Base-by-base conservation (phyloP, 2,888 invertebrate species). In the Chromoteleia sp. region DNA sequence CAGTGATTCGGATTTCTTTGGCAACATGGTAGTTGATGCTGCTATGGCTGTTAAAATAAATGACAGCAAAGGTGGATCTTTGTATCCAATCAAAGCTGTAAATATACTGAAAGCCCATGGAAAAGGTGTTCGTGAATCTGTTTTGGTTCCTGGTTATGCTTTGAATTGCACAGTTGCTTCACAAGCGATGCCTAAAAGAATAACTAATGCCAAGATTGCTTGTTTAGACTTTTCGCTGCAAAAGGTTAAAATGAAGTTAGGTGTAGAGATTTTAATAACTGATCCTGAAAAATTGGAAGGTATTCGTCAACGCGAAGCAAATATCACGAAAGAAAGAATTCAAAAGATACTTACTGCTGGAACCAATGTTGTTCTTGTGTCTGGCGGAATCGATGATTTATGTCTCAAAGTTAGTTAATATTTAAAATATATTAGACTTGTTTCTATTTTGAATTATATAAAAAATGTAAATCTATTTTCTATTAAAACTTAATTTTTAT, bases 221-320 rank as follows among this genome's bases (percentile, higher is more conserved):
- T 99, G 99, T 90, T 93, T 99, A 45, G 99, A 99, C 92, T 99
- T 99, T 92, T 98, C 98, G 12, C 93, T 99, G 74, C 98, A 98
- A 92, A 99, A 99, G 92, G 96, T 98, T n/a, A 99, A 99, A 93
- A 98, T 99, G 99, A 99, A 99, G 93, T 94, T 99, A 93, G 99
- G 99, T 50, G 97, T 99, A 29, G 98, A 99, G 94, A 94, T 97
- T 14, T 93, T 99, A 29, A 96, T 99, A 59, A 96, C 96, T 36
- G 98, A 99, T 92, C 99, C 99, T 0, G 96, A 96, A 61, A 97
- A 99, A 89, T 93, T 99, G 10, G 99, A 99, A 89, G 98, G 96
- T 0, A 98, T 99, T 85, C 95, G 99, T 68, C 95, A 98, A 82
- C 95, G 99, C 59, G 99, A 99, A 92, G 93, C 96, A 52, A 99